Conservation (phyloP, 2,888 invertebrate species). For the Scaptodrosophila latifasciaeformis region DNA sequence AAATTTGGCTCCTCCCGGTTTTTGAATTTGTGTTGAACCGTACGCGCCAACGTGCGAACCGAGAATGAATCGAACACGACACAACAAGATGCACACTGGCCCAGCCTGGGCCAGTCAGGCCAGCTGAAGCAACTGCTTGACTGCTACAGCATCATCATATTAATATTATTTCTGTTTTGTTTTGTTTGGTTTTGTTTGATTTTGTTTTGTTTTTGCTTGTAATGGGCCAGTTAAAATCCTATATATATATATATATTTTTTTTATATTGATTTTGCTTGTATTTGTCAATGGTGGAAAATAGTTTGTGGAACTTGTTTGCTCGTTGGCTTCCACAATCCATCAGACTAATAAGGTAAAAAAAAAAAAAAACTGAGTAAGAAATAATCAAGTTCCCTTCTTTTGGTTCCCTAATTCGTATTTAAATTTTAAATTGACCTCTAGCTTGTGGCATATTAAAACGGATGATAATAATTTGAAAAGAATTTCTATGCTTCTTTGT, state of each 20-base stretch:
- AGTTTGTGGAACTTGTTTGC: background rate
- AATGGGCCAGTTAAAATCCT: no score
- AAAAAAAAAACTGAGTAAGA: background rate
- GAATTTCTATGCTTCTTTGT: no score
- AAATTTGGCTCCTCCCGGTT: background rate
- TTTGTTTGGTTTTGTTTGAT: background rate
- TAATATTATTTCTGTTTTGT: background rate
- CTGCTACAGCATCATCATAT: background rate
- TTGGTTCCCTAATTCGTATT: no score
- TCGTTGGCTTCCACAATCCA: background rate
- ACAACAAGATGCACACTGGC: conserved; percentile 4
- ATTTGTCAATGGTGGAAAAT: no score
- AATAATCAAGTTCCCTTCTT: background rate
- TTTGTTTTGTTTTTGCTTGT: background rate
- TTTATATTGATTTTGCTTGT: no score
- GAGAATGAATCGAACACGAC: conserved; percentile 56
- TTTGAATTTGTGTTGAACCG: conserved; percentile 36
- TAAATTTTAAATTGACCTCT: no score
- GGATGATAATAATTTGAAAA: no score
- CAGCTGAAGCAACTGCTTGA: background rate
- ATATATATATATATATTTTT: no score
- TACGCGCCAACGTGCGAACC: conserved; percentile 48
- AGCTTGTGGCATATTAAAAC: no score
- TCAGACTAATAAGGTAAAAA: background rate
- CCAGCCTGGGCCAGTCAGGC: no score